A percentile compares a stretch with the other conserved stretches of the same genome.
Conservation (phyloP, 2,888 invertebrate species). For the Sussaba pulchella region DNA sequence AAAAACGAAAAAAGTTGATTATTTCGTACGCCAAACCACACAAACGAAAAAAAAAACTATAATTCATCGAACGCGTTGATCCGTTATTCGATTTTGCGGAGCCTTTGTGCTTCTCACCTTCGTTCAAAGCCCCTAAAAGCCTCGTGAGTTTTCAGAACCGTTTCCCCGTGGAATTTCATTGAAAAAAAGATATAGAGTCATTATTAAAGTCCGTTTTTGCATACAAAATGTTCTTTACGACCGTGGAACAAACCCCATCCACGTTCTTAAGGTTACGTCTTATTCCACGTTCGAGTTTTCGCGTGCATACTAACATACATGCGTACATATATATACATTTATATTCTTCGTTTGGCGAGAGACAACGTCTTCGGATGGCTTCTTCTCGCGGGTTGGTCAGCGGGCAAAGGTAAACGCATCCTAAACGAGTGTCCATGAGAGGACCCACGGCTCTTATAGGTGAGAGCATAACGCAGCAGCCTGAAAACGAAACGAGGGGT, state of each 20-base stretch:
- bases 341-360: conserved; percentile 43
- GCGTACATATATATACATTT: too few relatives aligned
- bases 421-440: conserved; percentile 76
- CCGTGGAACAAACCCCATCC: conserved; percentile 43
- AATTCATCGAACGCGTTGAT: too few relatives aligned
- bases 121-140: conserved; percentile 24
- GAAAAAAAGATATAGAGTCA: conserved; percentile 61
- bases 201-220: conserved; percentile 62
- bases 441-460: too few relatives aligned
- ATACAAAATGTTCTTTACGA: conserved; percentile 63
- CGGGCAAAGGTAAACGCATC: conserved; percentile 73
- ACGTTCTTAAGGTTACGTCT: conserved; percentile 65
- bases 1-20: too few relatives aligned
- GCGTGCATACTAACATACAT: conserved; percentile 43
- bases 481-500: conserved; percentile 5
- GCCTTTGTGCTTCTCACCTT: background rate
- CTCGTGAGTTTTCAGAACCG: conserved; percentile 24
- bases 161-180: conserved; percentile 55
- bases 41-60: too few relatives aligned
- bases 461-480: background rate
- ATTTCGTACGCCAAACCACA: too few relatives aligned
- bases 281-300: conserved; percentile 69
- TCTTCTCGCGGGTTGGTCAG: conserved; percentile 38
- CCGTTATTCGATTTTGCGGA: background rate
- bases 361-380: conserved; percentile 46